A percentile compares a stretch with the other conserved stretches of the same genome.
Conservation (phyloP, 2,113 vertebrate species). For the Mixornis gularis region DNA sequence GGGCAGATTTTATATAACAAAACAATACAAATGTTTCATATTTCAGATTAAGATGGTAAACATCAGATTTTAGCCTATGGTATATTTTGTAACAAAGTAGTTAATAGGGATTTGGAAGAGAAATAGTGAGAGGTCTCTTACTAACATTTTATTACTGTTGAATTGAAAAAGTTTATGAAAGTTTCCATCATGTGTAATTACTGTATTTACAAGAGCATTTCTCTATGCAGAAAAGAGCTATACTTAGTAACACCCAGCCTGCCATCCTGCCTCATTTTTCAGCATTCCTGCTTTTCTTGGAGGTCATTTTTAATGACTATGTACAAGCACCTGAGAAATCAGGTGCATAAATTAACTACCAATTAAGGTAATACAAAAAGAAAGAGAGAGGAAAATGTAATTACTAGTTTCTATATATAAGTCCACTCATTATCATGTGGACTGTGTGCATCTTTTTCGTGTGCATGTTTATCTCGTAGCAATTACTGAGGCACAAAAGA, state of each 20-base stretch:
- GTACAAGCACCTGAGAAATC: conserved; percentile 67
- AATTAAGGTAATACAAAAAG: conserved; percentile 62
- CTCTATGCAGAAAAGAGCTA: neutral
- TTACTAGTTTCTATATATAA: conserved; percentile 67
- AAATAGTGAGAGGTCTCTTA: neutral
- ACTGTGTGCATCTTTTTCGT: conserved; percentile 40
- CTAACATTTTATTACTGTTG: neutral
- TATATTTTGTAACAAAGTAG: neutral
- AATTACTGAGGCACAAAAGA: conserved; percentile 43
- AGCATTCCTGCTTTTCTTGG: conserved; percentile 34
- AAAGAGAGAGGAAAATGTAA: conserved; percentile 52
- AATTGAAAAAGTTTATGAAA: conserved; percentile 19
- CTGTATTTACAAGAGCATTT: conserved; percentile 14
- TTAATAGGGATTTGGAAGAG: neutral
- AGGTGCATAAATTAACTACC: conserved; percentile 74
- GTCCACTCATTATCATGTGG: conserved; percentile 46
- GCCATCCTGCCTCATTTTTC: conserved; percentile 25
- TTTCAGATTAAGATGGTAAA: neutral
- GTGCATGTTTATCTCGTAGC: conserved; percentile 47
- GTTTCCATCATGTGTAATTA: conserved; percentile 15
- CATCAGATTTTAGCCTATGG: neutral
- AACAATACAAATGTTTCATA: neutral
- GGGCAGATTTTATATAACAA: neutral
- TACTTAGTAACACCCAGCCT: conserved; percentile 22
- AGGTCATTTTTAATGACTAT: conserved; percentile 71